phyloP scores from a whole-genome alignment of 1,140 invertebrate genomes.

The Euwallacea fornicatus region DNA sequence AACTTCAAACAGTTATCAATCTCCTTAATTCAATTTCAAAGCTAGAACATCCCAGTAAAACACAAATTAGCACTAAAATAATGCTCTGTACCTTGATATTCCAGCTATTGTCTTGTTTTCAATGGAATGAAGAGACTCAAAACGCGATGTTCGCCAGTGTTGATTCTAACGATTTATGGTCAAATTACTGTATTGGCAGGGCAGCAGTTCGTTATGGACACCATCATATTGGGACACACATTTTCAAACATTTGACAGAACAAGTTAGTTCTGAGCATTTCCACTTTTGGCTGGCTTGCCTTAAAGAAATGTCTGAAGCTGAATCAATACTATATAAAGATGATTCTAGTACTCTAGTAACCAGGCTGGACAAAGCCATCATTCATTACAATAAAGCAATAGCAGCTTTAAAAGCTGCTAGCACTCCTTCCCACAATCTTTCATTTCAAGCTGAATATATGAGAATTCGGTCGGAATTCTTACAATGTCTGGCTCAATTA shows the following conservation, averaged over 20 bases:
- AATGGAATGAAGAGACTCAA: constrained; percentile 62
- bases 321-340: constrained; percentile 55
- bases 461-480: constrained; percentile 71
- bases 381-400: constrained; percentile 63
- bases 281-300: constrained; percentile 84
- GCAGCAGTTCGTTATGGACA: constrained; percentile 85
- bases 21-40: constrained; percentile 53
- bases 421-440: constrained; percentile 66
- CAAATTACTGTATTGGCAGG: constrained; percentile 79
- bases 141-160: constrained; percentile 62
- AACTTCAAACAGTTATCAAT: constrained; percentile 61
- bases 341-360: constrained; percentile 55
- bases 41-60: constrained; percentile 39
- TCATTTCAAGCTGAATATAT: constrained; percentile 81
- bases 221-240: constrained; percentile 69
- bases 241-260: constrained; percentile 69
- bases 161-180: constrained; percentile 73
- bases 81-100: constrained; percentile 81
- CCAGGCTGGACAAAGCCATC: constrained; percentile 64
- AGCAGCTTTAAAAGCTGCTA: constrained; percentile 69
- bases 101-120: constrained; percentile 72
- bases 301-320: constrained; percentile 71
- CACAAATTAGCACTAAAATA: constrained; percentile 55
- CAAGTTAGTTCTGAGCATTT: constrained; percentile 86
- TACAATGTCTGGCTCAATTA: constrained; percentile 75